These are phyloP conservation scores for Cuniculus paca DNA, from an alignment of 2,797 vertebrate species.

Conservation along the genomic window DNA sequence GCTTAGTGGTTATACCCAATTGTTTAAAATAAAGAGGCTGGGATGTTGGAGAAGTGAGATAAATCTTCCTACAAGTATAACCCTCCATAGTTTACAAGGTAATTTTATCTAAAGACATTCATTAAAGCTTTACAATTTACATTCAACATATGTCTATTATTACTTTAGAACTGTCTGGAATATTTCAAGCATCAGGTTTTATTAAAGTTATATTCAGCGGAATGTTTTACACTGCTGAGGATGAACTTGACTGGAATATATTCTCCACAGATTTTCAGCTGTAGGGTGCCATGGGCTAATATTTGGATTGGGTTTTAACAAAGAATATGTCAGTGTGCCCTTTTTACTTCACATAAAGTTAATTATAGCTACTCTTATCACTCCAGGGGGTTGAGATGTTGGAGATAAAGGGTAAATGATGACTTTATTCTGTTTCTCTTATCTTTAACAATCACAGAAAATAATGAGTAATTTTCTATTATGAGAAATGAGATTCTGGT, in stretches of 20 bases:
- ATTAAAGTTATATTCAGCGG: neutral
- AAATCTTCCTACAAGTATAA: neutral
- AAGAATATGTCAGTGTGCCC: neutral
- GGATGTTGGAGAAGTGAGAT: neutral
- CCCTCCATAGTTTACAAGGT: neutral
- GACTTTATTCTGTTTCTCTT: neutral
- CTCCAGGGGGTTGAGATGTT: neutral
- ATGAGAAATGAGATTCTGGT: slow-evolving; percentile 23
- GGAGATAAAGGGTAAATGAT: neutral
- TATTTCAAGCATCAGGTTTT: neutral
- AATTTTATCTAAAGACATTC: neutral
- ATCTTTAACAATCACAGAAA: slow-evolving; percentile 58
- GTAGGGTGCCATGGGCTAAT: neutral
- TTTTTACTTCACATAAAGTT: slow-evolving; percentile 1
- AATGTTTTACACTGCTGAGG: neutral
- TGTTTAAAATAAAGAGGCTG: neutral
- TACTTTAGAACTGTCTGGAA: neutral
- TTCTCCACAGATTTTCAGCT: neutral
- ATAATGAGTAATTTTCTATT: neutral
- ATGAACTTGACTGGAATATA: neutral
- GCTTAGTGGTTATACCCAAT: neutral
- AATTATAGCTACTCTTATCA: neutral
- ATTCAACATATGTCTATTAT: neutral
- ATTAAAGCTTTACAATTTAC: neutral
- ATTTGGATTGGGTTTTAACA: neutral